These are phyloP conservation scores for Pseudachorutes palmiensis DNA, from an alignment of 1,140 invertebrate species.

Conservation along the genomic window DNA sequence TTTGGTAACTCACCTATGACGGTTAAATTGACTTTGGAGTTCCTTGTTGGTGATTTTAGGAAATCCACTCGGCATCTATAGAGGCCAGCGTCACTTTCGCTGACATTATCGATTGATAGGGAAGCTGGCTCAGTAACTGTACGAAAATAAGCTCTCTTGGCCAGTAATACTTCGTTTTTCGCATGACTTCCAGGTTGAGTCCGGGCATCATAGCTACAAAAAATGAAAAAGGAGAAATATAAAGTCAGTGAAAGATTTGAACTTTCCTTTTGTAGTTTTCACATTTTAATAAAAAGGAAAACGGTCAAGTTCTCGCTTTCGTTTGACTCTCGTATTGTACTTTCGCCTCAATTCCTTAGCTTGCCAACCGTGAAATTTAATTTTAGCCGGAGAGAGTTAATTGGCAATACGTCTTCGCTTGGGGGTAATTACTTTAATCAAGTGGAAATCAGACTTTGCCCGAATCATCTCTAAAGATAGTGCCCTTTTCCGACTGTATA, in stretches of 20 bases:
- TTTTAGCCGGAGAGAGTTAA: not conserved
- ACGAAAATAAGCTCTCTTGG: conserved; percentile 51
- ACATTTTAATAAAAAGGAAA: no score
- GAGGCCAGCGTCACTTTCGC: conserved; percentile 59
- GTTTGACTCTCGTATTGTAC: no score
- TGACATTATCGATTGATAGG: conserved; percentile 54
- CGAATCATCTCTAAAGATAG: no score
- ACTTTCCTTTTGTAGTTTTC: no score
- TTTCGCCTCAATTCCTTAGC: not conserved
- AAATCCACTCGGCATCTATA: conserved; percentile 69
- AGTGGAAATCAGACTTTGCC: no score
- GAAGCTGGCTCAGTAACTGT: conserved; percentile 49
- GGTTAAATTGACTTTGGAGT: conserved; percentile 65
- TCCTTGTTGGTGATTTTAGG: conserved; percentile 66
- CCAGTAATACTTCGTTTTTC: conserved; percentile 50
- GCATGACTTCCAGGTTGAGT: conserved; percentile 49
- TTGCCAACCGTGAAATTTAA: not conserved
- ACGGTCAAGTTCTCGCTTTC: no score
- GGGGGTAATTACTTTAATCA: no score
- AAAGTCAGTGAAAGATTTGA: no score
- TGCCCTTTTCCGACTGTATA: no score
- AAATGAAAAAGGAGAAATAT: not conserved
- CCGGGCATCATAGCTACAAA: conserved; percentile 57
- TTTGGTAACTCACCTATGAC: conserved; percentile 63
- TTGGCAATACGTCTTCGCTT: no score